Base-by-base conservation (phyloP, 2,113 vertebrate genomes). In the Varanus salvator region DNA sequence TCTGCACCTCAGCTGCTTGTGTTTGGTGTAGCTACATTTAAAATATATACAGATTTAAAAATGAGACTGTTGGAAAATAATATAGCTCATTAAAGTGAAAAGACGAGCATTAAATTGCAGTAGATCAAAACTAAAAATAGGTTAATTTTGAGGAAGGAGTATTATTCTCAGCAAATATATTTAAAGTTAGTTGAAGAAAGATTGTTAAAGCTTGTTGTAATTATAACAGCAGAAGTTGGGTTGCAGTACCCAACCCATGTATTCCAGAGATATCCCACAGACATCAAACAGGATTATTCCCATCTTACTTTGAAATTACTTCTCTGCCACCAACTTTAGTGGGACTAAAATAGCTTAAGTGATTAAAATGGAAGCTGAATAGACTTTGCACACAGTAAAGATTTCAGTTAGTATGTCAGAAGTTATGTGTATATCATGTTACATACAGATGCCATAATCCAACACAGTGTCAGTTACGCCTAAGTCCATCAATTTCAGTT, bases 311-410 rank as follows among this genome's bases (percentile, higher is more conserved):
- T 54, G 29, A 86, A 86, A 86, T 86, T 85, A 74, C 84, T 52
- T 48, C 69, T 86, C 50, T 75, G 50, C 69, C 29, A 86, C 50
- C 69, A 85, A 85, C 44, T 85, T 85, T 75, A 74, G n/a, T 74
- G 50, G 52, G 69, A 21, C 84, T 74, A 71, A 86, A 86, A 54
- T 86, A 86, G 69, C 84, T 74, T 54, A 27, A 23, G 50, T 74
- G 52, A 86, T 86, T 85, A 72, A 85, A 85, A n/a, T 34, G 48
- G 69, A 85, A 54, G 48, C 50, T 50, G 54, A 75, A 75, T 86
- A 86, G 52, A 75, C 52, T 52, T 71, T 74, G 64, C 34, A 29
- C 84, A 57, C 31, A 34, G 50, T 72, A 54, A 85, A 52, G 50
- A 57, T 86, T 86, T 75, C 50, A 54, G 19, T 86, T 54, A 75